Evolutionary conservation across 2,888 invertebrate species (phyloP).

Genomic region (Sinotaia quadrata): DNA sequence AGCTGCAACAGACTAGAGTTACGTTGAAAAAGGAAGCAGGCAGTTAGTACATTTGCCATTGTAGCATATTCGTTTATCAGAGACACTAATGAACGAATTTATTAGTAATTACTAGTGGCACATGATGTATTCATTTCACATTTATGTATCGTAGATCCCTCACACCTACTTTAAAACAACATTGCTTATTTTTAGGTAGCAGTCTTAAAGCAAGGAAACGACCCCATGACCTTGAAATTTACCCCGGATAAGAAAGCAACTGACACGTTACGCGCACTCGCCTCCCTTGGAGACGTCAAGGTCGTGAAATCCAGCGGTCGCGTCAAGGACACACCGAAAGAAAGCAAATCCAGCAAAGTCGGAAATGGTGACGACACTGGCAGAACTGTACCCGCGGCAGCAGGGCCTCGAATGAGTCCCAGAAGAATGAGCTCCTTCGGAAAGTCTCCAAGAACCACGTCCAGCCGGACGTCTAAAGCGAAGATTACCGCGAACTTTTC

Average conservation of each 20-base stretch:
- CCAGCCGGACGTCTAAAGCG: conserved; percentile 15
- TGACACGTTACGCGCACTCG: conserved; percentile 4
- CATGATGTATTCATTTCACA: no score
- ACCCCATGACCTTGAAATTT: conserved; percentile 24
- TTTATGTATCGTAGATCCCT: no score
- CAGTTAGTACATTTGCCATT: no score
- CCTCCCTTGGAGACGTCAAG: conserved; percentile 33
- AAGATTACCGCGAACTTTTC: conserved; percentile 30
- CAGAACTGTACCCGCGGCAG: background rate
- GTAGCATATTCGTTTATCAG: no score
- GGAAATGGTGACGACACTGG: background rate
- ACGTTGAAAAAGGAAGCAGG: no score
- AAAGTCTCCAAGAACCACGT: background rate
- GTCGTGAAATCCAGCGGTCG: conserved; percentile 19
- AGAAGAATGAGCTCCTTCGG: conserved; percentile 11
- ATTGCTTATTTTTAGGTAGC: conserved; percentile 6
- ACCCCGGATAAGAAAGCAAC: conserved; percentile 27
- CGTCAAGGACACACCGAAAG: background rate
- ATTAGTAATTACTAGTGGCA: no score
- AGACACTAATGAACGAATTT: no score
- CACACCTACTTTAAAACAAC: background rate
- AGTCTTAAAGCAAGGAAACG: conserved; percentile 2
- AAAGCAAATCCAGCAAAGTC: conserved; percentile 9
- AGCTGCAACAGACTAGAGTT: no score
- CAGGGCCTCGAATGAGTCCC: conserved; percentile 6